Evolutionary conservation across 2,888 invertebrate species (phyloP).

Genomic region (Tuta absoluta): DNA sequence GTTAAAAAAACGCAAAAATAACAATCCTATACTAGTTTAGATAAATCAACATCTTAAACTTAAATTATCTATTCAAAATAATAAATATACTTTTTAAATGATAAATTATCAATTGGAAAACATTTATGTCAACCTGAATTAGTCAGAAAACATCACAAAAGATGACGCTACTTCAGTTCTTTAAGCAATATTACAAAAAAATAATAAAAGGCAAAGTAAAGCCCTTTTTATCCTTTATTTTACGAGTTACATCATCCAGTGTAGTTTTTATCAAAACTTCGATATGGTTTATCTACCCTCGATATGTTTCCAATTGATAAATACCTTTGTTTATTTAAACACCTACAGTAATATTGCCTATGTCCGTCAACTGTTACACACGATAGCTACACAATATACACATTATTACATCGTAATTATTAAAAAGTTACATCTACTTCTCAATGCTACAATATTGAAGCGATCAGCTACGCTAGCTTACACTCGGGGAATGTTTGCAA

Average conservation of each 20-base stretch:
- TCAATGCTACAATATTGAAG: constrained; percentile 51
- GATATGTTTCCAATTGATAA: constrained; percentile 13
- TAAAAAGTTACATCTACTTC: constrained; percentile 41
- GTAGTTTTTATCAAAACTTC: not conserved
- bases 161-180: not conserved
- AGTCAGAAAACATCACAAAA: too few relatives aligned
- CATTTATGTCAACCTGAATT: not conserved
- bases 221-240: not conserved
- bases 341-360: constrained; percentile 46
- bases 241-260: not conserved
- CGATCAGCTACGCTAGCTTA: constrained; percentile 6
- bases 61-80: not conserved
- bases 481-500: constrained; percentile 2
- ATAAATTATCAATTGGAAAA: constrained; percentile 1
- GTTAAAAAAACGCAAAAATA: not conserved
- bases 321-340: constrained; percentile 31
- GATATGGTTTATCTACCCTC: not conserved
- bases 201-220: not conserved
- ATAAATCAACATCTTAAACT: not conserved
- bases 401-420: constrained; percentile 34
- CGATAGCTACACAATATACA: constrained; percentile 43
- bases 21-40: not conserved
- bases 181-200: too few relatives aligned
- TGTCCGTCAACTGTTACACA: constrained; percentile 26
- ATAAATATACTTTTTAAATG: constrained; percentile 13